Conservation (phyloP, 2,113 vertebrate species). For the Emydura subglobosa region DNA sequence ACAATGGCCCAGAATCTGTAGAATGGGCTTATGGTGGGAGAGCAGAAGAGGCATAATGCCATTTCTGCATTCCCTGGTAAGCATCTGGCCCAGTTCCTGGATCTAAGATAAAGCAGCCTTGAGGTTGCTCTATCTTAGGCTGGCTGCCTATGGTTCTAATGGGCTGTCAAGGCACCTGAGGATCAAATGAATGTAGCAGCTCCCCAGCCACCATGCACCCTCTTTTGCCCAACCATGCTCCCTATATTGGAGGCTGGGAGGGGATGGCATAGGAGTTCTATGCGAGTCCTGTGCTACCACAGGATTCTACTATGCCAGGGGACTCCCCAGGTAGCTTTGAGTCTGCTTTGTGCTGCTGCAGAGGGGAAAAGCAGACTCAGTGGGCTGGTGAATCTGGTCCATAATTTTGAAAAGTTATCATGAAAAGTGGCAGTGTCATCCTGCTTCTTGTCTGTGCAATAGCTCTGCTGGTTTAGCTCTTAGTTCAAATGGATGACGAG, state of each 20-base stretch:
- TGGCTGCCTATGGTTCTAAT: neutral
- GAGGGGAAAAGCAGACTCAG: neutral
- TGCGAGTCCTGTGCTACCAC: neutral
- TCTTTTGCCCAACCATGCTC: neutral
- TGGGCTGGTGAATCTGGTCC: neutral
- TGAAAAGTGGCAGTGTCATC: neutral
- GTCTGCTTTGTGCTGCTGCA: neutral
- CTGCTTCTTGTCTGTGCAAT: neutral
- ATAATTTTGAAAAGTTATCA: neutral
- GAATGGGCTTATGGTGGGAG: neutral
- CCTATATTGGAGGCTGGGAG: neutral
- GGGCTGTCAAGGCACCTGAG: neutral
- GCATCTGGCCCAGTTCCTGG: neutral
- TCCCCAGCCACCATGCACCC: neutral
- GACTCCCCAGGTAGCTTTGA: rapidly evolving
- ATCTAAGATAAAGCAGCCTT: neutral
- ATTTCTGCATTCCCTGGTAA: neutral
- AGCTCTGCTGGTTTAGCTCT: neutral
- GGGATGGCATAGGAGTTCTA: neutral
- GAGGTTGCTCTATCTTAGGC: neutral
- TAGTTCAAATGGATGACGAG: neutral
- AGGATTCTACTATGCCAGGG: neutral
- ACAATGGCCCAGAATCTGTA: neutral
- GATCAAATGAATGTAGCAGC: neutral
- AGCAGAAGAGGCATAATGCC: neutral